Evolutionary conservation across 2,113 vertebrate species (phyloP), one percentile per base, ranked within the genome.

Genomic region (Dromaius novaehollandiae): DNA sequence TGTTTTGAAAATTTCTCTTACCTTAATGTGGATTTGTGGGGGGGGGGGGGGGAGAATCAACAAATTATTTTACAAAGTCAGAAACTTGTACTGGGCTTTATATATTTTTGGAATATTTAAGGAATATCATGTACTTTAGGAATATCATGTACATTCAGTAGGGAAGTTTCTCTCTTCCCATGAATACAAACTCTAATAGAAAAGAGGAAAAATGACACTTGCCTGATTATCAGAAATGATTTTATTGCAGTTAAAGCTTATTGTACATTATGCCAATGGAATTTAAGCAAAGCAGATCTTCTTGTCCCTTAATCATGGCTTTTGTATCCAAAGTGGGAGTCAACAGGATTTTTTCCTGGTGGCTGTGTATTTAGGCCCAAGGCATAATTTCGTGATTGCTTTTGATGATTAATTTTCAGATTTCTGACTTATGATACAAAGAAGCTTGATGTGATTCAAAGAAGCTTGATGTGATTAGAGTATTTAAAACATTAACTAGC

Each of bases 31-130:
- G 13, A 32, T 17, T n/a, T n/a, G n/a, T n/a, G n/a, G n/a, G n/a
- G n/a, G n/a, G n/a, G n/a, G n/a, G 4, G 4, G 6, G 26, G 7
- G 3, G 5, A 2, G 68, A 24, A 26, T 11, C 3, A 65, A 40
- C 4, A 69, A 24, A 28, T 55, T 61, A 40, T 48, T 53, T 53
- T 79, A 40, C 11, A 26, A 78, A 74, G 51, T 30, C 61, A 40
- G 84, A 74, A 61, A 40, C 40, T 25, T 2, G 16, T 68, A 74
- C 12, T 0, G 1, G 38, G 38, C 32, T 38, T 6, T 46, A 58
- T 77, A 48, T 77, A 24, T 48, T 73, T 82, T 24, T 82, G 20
- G 15, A 24, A 6, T 51, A 22, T 25, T 60, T 34, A 65, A 86
- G 26, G 50, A 56, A 64, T 34, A 13, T 14, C 14, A 44, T 17